Base-by-base conservation (phyloP, 2,797 vertebrate species). In the Salarias fasciatus region DNA sequence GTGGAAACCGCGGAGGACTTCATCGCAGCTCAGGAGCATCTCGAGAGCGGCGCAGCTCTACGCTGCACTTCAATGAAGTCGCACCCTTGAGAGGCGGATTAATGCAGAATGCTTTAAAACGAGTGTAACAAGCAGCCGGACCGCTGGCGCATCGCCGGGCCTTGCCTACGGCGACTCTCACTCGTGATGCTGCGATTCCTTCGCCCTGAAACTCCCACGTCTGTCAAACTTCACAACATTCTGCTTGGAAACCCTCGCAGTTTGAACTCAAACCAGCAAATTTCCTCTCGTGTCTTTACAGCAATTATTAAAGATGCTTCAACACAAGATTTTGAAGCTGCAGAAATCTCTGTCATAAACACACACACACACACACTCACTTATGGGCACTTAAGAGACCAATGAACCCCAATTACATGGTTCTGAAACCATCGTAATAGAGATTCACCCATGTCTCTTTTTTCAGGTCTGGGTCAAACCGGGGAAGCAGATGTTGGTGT, bases 161-260 rank as follows among this genome's bases (percentile, higher is more conserved):
- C n/a, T 13, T 28, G 11, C 9, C 18, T 3, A 9, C 28, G n/a
- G 38, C 33, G 6, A n/a, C 47, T 5, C 11, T 44, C 13, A 11
- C 40, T 33, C 57, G 11, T 6, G 29, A 28, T 52, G 47, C 33
- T 13, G 43, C 24, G 14, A 4, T 18, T 41, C 5, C 3, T 10
- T 12, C n/a, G 9, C 18, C 40, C n/a, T 40, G 18, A 37, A n/a
- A 3, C 30, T 15, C 42, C 31, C 9, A 14, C n/a, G 12, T 43
- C 11, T 36, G 36, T 47, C n/a, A 31, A 51, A 56, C 30, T 38
- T 24, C 1, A 29, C 33, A 62, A 24, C 10, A 28, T 63, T 33
- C 11, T 8, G 7, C 10, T n/a, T 15, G 11, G 28, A 11, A 29
- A 33, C 55, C 14, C 1, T 10, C 24, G 18, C 24, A 2, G 18